Conservation (phyloP, 1,140 invertebrate genomes). For the Catajapyx aquilonaris region DNA sequence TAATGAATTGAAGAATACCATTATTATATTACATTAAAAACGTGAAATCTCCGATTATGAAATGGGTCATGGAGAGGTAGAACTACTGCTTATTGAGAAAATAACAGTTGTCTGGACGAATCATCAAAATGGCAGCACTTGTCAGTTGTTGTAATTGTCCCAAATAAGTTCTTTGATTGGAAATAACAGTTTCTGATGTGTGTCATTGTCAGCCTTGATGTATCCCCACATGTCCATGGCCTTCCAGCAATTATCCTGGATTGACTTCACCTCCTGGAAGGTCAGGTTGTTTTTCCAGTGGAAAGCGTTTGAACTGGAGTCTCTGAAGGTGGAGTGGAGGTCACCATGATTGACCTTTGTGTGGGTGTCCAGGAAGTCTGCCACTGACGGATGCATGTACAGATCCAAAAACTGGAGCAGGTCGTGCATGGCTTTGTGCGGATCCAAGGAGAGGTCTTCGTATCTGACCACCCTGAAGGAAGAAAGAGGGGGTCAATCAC, state of each 20-base stretch:
- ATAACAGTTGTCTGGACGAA: no score
- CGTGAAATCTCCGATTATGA: no score
- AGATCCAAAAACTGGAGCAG: constrained; percentile 18
- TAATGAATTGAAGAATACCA: no score
- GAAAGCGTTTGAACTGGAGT: constrained; percentile 15
- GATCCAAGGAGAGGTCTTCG: constrained; percentile 18
- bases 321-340: constrained; percentile 15
- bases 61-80: no score
- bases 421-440: constrained; percentile 13
- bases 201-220: constrained; percentile 24
- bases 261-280: constrained; percentile 30
- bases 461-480: constrained; percentile 14
- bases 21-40: no score
- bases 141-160: no score
- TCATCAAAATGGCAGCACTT: no score
- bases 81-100: no score
- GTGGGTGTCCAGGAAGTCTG: constrained; percentile 14
- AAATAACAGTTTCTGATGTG: constrained; percentile 30
- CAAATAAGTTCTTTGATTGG: constrained; percentile 26
- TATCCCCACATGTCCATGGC: constrained; percentile 73
- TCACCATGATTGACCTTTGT: constrained; percentile 12
- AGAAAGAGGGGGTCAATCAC: constrained; percentile 2
- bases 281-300: constrained; percentile 16
- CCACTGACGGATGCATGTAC: constrained; percentile 11
- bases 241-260: constrained; percentile 39